A percentile compares a stretch with the other conserved stretches of the same genome.
phyloP scores from a whole-genome alignment of 2,888 invertebrate species.

The Ennomos erosarius region DNA sequence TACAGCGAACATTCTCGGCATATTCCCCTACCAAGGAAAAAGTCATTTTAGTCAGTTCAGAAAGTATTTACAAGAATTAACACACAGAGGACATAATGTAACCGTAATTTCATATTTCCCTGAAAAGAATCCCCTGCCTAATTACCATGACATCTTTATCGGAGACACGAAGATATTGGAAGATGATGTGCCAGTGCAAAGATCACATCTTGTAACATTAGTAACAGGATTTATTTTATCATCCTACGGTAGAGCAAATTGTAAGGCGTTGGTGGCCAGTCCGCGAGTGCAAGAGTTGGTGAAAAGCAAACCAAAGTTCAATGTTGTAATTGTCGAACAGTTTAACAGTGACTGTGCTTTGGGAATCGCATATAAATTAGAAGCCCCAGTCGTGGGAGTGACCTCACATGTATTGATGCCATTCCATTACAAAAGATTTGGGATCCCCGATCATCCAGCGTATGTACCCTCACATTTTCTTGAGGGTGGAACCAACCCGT shows the following conservation, averaged over 20 bases:
- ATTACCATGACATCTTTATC: slow-evolving; percentile 85
- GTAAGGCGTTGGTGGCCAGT: slow-evolving; percentile 65
- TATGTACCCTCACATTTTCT: slow-evolving; percentile 83
- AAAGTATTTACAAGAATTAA: slow-evolving; percentile 85
- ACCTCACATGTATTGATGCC: slow-evolving; percentile 86
- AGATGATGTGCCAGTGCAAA: slow-evolving; percentile 52
- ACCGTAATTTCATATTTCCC: slow-evolving; percentile 89
- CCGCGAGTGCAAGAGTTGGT: slow-evolving; percentile 66
- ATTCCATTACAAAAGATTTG: slow-evolving; percentile 85
- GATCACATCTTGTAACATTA: slow-evolving; percentile 54
- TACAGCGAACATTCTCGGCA: slow-evolving; percentile 83
- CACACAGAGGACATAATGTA: slow-evolving; percentile 86
- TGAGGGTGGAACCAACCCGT: slow-evolving; percentile 73
- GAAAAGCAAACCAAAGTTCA: slow-evolving; percentile 82
- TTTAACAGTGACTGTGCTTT: slow-evolving; percentile 90
- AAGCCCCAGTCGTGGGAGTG: slow-evolving; percentile 86
- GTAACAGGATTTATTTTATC: slow-evolving; percentile 48
- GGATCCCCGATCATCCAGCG: slow-evolving; percentile 85
- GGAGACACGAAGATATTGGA: slow-evolving; percentile 46
- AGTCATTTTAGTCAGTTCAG: slow-evolving; percentile 89
- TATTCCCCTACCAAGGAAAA: slow-evolving; percentile 88
- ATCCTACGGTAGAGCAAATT: slow-evolving; percentile 58
- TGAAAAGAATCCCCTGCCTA: slow-evolving; percentile 69
- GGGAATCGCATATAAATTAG: slow-evolving; percentile 86
- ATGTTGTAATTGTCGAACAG: slow-evolving; percentile 88